Evolutionary conservation across 2,888 invertebrate species (phyloP).

Genomic region (Acanthosepion pharaonis): DNA sequence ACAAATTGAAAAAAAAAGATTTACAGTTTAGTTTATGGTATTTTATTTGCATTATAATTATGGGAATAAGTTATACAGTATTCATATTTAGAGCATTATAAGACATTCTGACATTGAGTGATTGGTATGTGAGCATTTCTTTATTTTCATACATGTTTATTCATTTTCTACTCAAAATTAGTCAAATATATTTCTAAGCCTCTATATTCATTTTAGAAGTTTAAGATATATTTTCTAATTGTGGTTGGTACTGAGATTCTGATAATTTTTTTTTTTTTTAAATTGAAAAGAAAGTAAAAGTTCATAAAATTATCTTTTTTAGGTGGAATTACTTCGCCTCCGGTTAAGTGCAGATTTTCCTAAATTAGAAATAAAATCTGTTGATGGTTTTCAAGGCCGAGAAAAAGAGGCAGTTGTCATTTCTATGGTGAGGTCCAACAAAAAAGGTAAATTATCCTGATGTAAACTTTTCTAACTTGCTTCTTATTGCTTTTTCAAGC

Average conservation of each 20-base stretch:
- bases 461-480: background rate
- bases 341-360: constrained; percentile 70
- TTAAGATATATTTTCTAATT: too few relatives aligned
- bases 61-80: background rate
- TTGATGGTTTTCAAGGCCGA: constrained; percentile 80
- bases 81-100: background rate
- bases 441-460: constrained; percentile 69
- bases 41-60: background rate
- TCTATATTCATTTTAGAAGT: too few relatives aligned
- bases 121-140: too few relatives aligned
- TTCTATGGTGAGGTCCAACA: constrained; percentile 78
- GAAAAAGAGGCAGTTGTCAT: constrained; percentile 79
- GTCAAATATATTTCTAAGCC: too few relatives aligned
- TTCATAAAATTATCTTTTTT: constrained; percentile 45
- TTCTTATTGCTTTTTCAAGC: too few relatives aligned
- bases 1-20: background rate
- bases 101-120: too few relatives aligned
- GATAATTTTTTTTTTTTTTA: too few relatives aligned
- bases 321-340: constrained; percentile 76
- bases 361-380: constrained; percentile 77
- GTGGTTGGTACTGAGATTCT: too few relatives aligned
- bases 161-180: too few relatives aligned
- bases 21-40: background rate
- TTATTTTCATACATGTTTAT: too few relatives aligned
- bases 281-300: too few relatives aligned